Evolutionary conservation across 2,888 invertebrate species (phyloP).

Genomic region (Lamellibrachia satsuma): DNA sequence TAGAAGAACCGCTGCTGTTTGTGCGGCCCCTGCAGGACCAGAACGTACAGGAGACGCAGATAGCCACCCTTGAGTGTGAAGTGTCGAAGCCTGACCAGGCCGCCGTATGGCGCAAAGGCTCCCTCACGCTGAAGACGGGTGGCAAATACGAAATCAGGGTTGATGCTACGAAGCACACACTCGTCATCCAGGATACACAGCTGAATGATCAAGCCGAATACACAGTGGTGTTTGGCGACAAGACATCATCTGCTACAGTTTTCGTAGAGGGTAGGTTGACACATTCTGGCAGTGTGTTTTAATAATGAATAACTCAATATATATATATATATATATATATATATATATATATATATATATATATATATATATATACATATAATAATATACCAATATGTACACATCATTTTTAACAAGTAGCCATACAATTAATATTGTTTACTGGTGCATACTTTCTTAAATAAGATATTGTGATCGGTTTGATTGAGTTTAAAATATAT

Average conservation of each 20-base stretch:
- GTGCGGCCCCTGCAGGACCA: constrained; percentile 48
- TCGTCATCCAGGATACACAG: constrained; percentile 55
- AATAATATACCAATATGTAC: neutral
- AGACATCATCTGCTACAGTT: constrained; percentile 34
- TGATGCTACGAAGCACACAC: constrained; percentile 45
- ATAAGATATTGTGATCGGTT: neutral
- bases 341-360: neutral
- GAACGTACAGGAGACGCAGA: constrained; percentile 42
- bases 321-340: constrained; percentile 13
- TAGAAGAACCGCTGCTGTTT: constrained; percentile 53
- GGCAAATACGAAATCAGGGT: constrained; percentile 39
- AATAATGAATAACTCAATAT: neutral
- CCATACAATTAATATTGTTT: neutral
- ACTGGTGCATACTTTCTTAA: neutral
- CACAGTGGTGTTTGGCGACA: constrained; percentile 36
- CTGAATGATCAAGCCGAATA: constrained; percentile 60
- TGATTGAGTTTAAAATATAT: neutral
- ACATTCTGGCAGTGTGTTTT: neutral
- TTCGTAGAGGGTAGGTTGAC: constrained; percentile 33
- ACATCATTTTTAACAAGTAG: neutral
- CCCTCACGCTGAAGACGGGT: constrained; percentile 66
- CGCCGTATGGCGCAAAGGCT: constrained; percentile 88
- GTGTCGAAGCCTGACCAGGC: constrained; percentile 80
- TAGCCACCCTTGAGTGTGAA: constrained; percentile 71
- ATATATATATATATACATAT: neutral